phyloP scores from a whole-genome alignment of 2,113 vertebrate species.

The Leuciscus idus region DNA sequence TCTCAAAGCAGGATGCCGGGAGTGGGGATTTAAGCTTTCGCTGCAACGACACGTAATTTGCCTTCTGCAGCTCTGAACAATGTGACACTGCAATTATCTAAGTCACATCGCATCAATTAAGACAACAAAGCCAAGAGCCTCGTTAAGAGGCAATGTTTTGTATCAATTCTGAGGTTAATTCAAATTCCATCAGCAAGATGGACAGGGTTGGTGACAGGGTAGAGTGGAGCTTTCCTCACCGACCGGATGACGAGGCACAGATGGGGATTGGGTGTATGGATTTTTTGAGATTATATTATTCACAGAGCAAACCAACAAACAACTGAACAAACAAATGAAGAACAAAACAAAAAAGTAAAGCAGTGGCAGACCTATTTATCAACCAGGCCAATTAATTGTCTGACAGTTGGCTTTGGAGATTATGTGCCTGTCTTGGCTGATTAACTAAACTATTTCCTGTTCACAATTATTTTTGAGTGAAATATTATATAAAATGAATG shows the following conservation, averaged over 20 bases:
- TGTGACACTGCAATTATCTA: constrained; percentile 41
- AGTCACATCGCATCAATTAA: constrained; percentile 46
- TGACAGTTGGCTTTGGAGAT: neutral
- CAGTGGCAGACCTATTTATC: neutral
- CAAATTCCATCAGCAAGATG: constrained; percentile 6
- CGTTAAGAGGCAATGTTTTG: constrained; percentile 51
- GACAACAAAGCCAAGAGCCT: constrained; percentile 48
- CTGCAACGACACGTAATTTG: constrained; percentile 24
- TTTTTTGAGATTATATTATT: neutral
- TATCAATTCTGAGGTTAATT: neutral
- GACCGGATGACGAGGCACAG: neutral
- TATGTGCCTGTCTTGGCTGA: neutral
- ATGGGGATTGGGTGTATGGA: constrained; percentile 9
- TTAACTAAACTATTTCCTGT: neutral
- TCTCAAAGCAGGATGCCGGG: constrained; percentile 1
- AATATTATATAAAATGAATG: neutral
- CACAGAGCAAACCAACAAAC: neutral
- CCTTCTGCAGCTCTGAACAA: constrained; percentile 20
- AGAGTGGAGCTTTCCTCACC: neutral
- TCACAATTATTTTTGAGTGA: neutral
- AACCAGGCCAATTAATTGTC: constrained; percentile 2
- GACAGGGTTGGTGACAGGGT: neutral
- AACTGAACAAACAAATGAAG: neutral
- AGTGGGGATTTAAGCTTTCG: constrained; percentile 18
- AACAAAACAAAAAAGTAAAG: neutral